Conservation (phyloP, 2,113 vertebrate species). For the Microcebus ravelobensis region DNA sequence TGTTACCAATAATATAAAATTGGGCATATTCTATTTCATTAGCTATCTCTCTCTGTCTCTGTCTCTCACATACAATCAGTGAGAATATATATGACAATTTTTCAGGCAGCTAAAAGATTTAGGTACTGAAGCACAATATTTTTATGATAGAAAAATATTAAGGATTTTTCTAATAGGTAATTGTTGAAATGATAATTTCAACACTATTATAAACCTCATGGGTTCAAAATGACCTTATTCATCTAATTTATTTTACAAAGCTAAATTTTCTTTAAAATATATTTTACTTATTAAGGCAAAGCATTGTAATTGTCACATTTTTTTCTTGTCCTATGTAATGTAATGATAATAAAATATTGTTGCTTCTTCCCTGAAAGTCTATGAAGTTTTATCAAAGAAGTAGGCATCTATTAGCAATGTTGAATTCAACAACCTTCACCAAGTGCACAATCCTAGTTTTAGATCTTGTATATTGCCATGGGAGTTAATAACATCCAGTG, state of each 20-base stretch:
- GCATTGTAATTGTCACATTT: neutral
- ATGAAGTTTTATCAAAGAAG: conserved; percentile 23
- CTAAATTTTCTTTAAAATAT: conserved; percentile 12
- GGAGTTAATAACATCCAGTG: neutral
- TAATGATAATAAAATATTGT: neutral
- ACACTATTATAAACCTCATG: neutral
- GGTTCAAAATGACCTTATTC: neutral
- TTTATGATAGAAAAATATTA: neutral
- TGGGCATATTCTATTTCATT: conserved; percentile 61
- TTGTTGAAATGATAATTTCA: neutral
- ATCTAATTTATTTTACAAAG: neutral
- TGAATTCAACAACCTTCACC: neutral
- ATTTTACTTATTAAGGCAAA: neutral
- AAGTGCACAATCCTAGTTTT: neutral
- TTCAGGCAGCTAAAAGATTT: neutral
- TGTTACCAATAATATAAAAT: conserved; percentile 61
- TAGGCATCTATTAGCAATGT: neutral
- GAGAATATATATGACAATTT: neutral
- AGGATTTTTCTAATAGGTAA: neutral
- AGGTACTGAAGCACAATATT: neutral
- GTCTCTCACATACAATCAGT: neutral
- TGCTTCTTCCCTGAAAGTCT: neutral
- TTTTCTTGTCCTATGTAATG: neutral
- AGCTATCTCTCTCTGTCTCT: neutral
- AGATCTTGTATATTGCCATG: neutral